Evolutionary conservation across 2,797 vertebrate genomes (phyloP).

Genomic region (Sebastes matsubarae): DNA sequence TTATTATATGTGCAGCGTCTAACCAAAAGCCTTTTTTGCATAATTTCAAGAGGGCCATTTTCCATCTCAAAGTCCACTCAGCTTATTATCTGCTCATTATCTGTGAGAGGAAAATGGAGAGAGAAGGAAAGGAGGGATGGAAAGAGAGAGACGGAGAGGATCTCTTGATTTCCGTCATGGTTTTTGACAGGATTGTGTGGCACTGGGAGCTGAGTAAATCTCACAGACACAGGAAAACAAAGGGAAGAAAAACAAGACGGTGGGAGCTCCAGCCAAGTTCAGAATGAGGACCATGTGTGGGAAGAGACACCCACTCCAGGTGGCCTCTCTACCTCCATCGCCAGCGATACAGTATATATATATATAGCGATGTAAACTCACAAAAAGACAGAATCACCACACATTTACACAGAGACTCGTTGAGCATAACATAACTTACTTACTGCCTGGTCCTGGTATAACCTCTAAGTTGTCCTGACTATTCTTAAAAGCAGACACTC

Average conservation of each 20-base stretch:
- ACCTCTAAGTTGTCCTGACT: background rate
- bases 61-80: slow-evolving; percentile 48
- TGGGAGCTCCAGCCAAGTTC: slow-evolving; percentile 55
- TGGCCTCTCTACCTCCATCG: slow-evolving; percentile 43
- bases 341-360: background rate
- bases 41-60: slow-evolving; percentile 57
- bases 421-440: background rate
- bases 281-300: slow-evolving; percentile 64
- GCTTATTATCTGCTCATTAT: slow-evolving; percentile 44
- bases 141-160: background rate
- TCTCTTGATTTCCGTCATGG: slow-evolving; percentile 35
- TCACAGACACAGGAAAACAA: slow-evolving; percentile 60
- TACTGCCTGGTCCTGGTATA: background rate
- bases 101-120: slow-evolving; percentile 2
- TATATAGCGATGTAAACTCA: slow-evolving; percentile 26
- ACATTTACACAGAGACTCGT: background rate
- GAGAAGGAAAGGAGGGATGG: background rate
- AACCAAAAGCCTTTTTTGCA: slow-evolving; percentile 22
- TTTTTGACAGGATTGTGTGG: slow-evolving; percentile 48
- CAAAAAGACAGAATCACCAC: background rate
- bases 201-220: slow-evolving; percentile 57
- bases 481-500: background rate
- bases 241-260: slow-evolving; percentile 62
- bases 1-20: slow-evolving; percentile 15
- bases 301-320: slow-evolving; percentile 69